These are phyloP conservation scores for Littorina saxatilis DNA, from an alignment of 1,140 invertebrate species.

Conservation along the genomic window DNA sequence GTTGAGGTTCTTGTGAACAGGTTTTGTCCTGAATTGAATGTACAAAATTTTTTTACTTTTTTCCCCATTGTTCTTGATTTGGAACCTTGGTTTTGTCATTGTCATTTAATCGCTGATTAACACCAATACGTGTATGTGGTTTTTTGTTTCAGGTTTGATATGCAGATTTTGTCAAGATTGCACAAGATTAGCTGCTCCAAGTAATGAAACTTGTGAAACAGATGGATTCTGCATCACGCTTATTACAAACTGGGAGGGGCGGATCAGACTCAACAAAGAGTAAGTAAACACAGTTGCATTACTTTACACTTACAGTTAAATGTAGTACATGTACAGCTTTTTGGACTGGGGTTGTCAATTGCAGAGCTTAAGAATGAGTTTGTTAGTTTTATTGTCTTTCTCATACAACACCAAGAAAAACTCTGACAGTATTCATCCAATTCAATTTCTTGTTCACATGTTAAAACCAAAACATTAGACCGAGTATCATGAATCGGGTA, in stretches of 20 bases:
- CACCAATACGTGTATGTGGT: background rate
- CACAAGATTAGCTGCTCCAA: background rate
- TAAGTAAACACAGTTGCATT: conserved; percentile 8
- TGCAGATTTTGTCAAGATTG: conserved; percentile 27
- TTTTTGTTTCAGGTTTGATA: conserved; percentile 21
- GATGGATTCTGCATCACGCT: conserved; percentile 19
- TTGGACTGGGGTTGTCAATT: background rate
- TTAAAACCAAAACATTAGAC: background rate
- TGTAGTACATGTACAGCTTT: too few relatives aligned
- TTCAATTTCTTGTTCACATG: too few relatives aligned
- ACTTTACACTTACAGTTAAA: background rate
- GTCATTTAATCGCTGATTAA: too few relatives aligned
- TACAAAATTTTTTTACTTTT: too few relatives aligned
- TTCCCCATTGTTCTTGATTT: too few relatives aligned
- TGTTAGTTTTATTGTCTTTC: too few relatives aligned
- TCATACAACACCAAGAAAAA: too few relatives aligned
- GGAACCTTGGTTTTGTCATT: too few relatives aligned
- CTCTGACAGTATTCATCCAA: too few relatives aligned
- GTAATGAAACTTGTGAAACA: conserved; percentile 29
- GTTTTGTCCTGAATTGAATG: too few relatives aligned
- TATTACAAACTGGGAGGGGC: conserved; percentile 16
- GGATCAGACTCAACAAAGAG: conserved; percentile 25
- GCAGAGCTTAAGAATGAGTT: background rate
- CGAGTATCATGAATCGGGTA: background rate
- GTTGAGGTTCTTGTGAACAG: too few relatives aligned